phyloP scores from a whole-genome alignment of 2,113 vertebrate genomes.

The Pao palembangensis region DNA sequence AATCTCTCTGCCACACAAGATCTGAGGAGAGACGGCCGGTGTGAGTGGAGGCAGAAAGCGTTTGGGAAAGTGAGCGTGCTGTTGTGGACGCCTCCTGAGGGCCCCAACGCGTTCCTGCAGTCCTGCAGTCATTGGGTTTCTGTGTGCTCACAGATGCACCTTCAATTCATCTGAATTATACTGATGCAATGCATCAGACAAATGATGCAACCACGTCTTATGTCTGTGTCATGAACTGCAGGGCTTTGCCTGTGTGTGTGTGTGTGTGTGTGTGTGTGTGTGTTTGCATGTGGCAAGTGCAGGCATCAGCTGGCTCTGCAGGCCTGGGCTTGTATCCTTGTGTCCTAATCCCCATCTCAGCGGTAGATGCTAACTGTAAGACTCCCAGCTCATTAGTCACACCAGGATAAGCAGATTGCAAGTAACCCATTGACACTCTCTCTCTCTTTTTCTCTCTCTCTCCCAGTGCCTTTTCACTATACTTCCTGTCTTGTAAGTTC shows the following conservation, averaged over 20 bases:
- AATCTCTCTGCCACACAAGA: constrained; percentile 95
- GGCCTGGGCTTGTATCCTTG: constrained; percentile 54
- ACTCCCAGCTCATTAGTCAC: constrained; percentile 60
- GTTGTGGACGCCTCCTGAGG: too few species aligned
- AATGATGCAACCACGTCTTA: background rate
- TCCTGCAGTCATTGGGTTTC: background rate
- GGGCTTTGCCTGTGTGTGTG: background rate
- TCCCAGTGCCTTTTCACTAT: background rate
- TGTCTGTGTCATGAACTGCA: background rate
- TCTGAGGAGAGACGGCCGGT: constrained; percentile 66
- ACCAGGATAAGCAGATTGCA: constrained; percentile 50
- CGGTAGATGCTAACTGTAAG: constrained; percentile 43
- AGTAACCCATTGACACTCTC: constrained; percentile 11
- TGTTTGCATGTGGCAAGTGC: constrained; percentile 2
- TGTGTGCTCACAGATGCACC: background rate
- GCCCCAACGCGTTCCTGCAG: too few species aligned
- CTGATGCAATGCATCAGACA: background rate
- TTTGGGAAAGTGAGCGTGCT: background rate
- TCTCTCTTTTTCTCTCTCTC: background rate
- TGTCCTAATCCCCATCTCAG: constrained; percentile 60
- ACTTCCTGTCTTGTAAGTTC: background rate
- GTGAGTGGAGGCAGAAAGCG: too few species aligned
- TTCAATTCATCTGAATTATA: background rate
- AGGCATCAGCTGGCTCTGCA: constrained; percentile 37
- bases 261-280: constrained; percentile 1